These are phyloP conservation scores for Bungarus multicinctus DNA, from an alignment of 2,113 vertebrate genomes.

Conservation along the genomic window DNA sequence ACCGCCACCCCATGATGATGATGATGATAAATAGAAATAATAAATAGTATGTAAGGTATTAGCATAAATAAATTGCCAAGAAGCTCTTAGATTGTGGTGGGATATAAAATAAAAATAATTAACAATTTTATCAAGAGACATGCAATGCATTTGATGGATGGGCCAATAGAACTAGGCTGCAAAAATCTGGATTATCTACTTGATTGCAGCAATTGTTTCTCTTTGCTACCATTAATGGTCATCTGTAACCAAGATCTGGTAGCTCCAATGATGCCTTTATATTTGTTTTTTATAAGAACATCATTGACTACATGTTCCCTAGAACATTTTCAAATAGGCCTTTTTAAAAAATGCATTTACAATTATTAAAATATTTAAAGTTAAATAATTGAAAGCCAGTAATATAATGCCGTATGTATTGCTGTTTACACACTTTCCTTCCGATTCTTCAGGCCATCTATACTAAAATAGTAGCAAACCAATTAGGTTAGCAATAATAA, in stretches of 20 bases:
- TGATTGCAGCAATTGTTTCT: not conserved
- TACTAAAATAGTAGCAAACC: not conserved
- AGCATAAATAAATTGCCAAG: not conserved
- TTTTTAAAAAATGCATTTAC: constrained; percentile 7
- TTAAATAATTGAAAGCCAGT: not conserved
- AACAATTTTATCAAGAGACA: not conserved
- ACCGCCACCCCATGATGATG: no score
- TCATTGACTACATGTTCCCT: not conserved
- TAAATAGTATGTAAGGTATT: not conserved
- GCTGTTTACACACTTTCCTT: constrained; percentile 14
- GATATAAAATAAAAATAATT: not conserved
- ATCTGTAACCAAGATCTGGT: not conserved
- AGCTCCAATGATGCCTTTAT: not conserved
- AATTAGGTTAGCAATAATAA: not conserved
- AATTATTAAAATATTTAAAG: not conserved
- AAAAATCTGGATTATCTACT: not conserved
- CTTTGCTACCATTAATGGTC: not conserved
- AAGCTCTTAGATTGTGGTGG: not conserved
- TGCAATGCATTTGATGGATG: not conserved
- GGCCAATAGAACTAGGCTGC: not conserved
- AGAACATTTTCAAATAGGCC: not conserved
- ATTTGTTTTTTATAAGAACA: not conserved
- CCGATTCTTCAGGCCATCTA: not conserved
- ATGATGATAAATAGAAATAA: not conserved
- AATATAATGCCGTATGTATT: not conserved